These are phyloP conservation scores for Caenorhabditis imperialis DNA, from an alignment of 2,888 invertebrate species.

Conservation along the genomic window DNA sequence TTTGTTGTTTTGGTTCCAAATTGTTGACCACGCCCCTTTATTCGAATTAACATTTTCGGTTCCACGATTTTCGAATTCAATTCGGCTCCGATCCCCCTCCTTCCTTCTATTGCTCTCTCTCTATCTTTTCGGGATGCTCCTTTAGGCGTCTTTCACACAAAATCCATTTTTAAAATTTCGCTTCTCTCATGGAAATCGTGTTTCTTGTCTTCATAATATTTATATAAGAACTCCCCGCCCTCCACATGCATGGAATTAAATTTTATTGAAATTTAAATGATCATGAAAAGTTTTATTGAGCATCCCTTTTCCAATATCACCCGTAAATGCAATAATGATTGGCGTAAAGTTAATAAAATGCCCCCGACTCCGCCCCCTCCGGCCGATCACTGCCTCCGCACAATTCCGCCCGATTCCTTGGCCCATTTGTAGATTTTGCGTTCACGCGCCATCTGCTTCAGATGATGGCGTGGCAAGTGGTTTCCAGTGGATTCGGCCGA, in stretches of 20 bases:
- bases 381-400: slow-evolving; percentile 6
- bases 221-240: no score
- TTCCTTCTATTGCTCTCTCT: neutral
- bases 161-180: neutral
- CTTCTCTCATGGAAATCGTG: no score
- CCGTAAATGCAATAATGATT: no score
- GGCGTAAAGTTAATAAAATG: no score
- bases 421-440: slow-evolving; percentile 41
- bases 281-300: no score
- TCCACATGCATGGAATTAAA: no score
- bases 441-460: slow-evolving; percentile 31
- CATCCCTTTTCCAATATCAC: no score
- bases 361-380: slow-evolving; percentile 17
- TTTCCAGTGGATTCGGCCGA: slow-evolving; percentile 9
- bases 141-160: neutral
- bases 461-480: slow-evolving; percentile 9
- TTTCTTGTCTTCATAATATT: no score
- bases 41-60: no score
- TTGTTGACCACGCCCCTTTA: no score
- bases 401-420: slow-evolving; percentile 21
- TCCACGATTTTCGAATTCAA: neutral
- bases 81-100: neutral
- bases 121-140: neutral
- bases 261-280: no score
- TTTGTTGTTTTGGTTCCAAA: neutral